These are phyloP conservation scores for Drosophila navojoa DNA, from an alignment of 1,140 invertebrate species.

Conservation along the genomic window DNA sequence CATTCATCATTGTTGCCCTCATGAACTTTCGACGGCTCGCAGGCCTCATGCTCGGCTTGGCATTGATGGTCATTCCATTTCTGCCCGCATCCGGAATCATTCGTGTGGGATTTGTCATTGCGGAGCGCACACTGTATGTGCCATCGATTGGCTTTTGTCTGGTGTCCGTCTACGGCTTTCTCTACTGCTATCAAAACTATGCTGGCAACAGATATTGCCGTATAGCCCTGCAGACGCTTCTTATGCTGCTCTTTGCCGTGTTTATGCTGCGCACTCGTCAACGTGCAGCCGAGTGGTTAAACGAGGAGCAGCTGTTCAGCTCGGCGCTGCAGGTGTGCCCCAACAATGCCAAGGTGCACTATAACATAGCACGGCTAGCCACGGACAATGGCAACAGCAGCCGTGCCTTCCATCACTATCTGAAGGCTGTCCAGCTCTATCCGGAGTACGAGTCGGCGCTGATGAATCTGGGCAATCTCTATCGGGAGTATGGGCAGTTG, in stretches of 20 bases:
- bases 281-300: conserved; percentile 91
- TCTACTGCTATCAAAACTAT: conserved; percentile 55
- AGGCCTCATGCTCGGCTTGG: conserved; percentile 86
- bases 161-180: conserved; percentile 88
- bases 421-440: conserved; percentile 92
- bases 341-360: conserved; percentile 97
- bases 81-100: conserved; percentile 95
- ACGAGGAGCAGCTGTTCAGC: conserved; percentile 89
- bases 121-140: conserved; percentile 93
- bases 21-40: conserved; percentile 61
- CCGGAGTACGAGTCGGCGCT: conserved; percentile 97
- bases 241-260: conserved; percentile 82
- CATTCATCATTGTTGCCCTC: conserved; percentile 68
- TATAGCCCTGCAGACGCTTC: conserved; percentile 64
- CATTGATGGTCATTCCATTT: conserved; percentile 93
- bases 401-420: conserved; percentile 91
- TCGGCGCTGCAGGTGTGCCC: conserved; percentile 92
- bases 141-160: conserved; percentile 94
- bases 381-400: conserved; percentile 89
- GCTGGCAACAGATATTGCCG: conserved; percentile 28
- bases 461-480: conserved; percentile 97
- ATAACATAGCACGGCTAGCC: conserved; percentile 95
- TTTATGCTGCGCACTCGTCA: conserved; percentile 86
- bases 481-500: conserved; percentile 91
- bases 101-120: conserved; percentile 96